phyloP scores from a whole-genome alignment of 2,113 vertebrate species.

The Solea senegalensis region DNA sequence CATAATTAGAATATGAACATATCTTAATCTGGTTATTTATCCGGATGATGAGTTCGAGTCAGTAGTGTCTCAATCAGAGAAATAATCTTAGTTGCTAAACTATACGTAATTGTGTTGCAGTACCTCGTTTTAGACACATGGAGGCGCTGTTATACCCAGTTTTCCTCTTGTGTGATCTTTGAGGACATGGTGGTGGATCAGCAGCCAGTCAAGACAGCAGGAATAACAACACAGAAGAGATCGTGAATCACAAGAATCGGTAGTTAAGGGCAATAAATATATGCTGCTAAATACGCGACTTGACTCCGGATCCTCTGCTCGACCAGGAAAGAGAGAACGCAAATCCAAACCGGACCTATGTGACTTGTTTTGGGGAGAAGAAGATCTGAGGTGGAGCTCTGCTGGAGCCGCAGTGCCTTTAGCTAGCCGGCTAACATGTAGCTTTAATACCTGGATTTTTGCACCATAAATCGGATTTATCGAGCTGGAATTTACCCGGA shows the following conservation, averaged over 20 bases:
- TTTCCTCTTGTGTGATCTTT: constrained; percentile 16
- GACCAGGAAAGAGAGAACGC: not conserved
- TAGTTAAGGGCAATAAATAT: not conserved
- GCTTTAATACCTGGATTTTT: constrained; percentile 40
- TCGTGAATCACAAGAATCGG: not conserved
- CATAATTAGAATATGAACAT: too few relatives aligned
- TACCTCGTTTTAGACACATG: not conserved
- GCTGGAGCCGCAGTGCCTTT: constrained; percentile 31
- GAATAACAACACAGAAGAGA: constrained; percentile 53
- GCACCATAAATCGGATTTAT: constrained; percentile 26
- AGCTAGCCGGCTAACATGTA: constrained; percentile 61
- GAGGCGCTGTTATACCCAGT: constrained; percentile 12
- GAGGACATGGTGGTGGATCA: constrained; percentile 61
- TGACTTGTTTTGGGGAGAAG: constrained; percentile 22
- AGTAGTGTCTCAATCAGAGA: too few relatives aligned
- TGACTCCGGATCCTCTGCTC: not conserved
- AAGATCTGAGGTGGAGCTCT: constrained; percentile 46
- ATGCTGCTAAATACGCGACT: not conserved
- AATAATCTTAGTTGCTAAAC: not conserved
- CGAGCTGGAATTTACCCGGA: not conserved
- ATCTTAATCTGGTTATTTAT: too few relatives aligned
- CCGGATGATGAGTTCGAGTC: too few relatives aligned
- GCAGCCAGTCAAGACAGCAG: constrained; percentile 43
- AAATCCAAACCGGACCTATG: not conserved
- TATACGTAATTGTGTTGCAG: not conserved